Conservation (phyloP, 2,797 vertebrate genomes). For the Sebastes minor region DNA sequence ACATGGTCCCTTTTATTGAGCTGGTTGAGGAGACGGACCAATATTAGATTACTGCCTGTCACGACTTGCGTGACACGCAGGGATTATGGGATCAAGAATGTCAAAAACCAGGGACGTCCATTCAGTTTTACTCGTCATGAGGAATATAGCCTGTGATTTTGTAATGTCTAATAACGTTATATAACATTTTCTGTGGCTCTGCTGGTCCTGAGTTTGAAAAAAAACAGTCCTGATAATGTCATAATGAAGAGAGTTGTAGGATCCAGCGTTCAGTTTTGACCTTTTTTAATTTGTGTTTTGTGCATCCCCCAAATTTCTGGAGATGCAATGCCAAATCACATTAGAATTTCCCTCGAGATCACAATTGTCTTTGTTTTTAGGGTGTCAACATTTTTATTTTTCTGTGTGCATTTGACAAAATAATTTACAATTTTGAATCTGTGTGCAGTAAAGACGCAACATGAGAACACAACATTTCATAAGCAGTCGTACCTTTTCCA, state of each 20-base stretch:
- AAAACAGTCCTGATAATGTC: not conserved
- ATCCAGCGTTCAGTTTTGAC: not conserved
- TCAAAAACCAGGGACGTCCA: not conserved
- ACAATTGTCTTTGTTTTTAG: not conserved
- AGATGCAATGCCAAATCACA: not conserved
- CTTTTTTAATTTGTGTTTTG: not conserved
- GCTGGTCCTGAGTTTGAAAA: too few species aligned
- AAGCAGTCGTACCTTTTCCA: not conserved
- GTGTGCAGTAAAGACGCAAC: too few species aligned
- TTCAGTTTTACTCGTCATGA: not conserved
- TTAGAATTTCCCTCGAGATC: not conserved
- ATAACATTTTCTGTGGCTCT: too few species aligned
- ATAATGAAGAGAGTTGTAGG: too few species aligned
- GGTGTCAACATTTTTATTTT: not conserved
- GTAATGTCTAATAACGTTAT: not conserved
- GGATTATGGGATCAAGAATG: constrained; percentile 5
- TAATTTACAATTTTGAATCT: too few species aligned
- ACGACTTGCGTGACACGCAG: not conserved
- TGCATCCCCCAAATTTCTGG: not conserved
- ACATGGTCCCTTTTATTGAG: not conserved
- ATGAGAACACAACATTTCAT: not conserved
- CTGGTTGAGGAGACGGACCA: not conserved
- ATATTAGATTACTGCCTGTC: not conserved
- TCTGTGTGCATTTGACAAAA: too few species aligned
- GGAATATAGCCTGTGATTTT: not conserved